Evolutionary conservation across 2,113 vertebrate species (phyloP).

Genomic region (Puma concolor): DNA sequence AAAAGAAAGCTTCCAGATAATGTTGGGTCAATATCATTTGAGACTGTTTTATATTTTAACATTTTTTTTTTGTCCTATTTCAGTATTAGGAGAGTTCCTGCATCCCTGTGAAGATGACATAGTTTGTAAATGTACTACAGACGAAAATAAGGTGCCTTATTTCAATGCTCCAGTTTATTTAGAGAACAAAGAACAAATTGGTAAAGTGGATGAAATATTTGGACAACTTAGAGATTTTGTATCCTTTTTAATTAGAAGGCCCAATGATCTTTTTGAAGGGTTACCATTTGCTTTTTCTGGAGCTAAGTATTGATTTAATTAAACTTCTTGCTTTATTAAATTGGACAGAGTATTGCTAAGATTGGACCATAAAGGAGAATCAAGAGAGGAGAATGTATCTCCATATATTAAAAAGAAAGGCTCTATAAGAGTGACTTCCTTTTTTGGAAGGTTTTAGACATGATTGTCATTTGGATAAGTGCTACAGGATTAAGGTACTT

Average conservation of each 20-base stretch:
- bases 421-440: neutral
- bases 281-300: neutral
- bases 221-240: conserved; percentile 98
- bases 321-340: neutral
- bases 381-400: neutral
- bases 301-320: neutral
- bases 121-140: conserved; percentile 95
- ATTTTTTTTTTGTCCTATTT: conserved; percentile 54
- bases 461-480: neutral
- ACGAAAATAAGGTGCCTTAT: conserved; percentile 98
- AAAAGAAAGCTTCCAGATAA: neutral
- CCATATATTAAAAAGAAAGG: neutral
- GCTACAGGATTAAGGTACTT: neutral
- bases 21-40: neutral
- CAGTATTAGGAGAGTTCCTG: conserved; percentile 96
- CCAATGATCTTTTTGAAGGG: neutral
- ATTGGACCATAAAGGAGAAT: neutral
- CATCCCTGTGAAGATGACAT: conserved; percentile 98
- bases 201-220: conserved; percentile 99
- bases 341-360: neutral
- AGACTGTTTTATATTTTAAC: neutral
- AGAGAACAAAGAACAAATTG: conserved; percentile 99
- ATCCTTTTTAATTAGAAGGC: conserved; percentile 89
- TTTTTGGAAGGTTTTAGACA: conserved; percentile 9
- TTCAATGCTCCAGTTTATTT: conserved; percentile 98